These are phyloP conservation scores for Chinchilla lanigera DNA, from an alignment of 2,113 vertebrate genomes.

Conservation along the genomic window DNA sequence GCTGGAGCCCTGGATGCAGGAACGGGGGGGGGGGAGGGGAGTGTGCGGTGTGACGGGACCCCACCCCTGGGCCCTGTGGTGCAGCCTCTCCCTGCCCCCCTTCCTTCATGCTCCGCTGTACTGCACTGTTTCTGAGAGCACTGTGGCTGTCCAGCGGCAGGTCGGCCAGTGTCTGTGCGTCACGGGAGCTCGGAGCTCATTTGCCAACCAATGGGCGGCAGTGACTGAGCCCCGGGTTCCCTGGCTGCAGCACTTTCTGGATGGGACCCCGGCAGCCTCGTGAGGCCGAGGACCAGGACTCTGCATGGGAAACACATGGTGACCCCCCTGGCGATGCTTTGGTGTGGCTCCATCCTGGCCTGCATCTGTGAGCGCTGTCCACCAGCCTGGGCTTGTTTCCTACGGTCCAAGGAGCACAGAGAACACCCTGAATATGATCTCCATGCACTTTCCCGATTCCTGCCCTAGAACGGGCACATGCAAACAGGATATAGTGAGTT, in stretches of 20 bases:
- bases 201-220: not conserved
- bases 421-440: too few relatives aligned
- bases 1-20: fast-evolving
- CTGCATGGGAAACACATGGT: not conserved
- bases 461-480: not conserved
- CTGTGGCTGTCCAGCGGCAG: too few relatives aligned
- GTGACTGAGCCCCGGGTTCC: not conserved
- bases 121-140: too few relatives aligned
- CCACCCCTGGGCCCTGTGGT: not conserved
- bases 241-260: not conserved
- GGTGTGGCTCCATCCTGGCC: not conserved
- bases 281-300: fast-evolving
- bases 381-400: not conserved
- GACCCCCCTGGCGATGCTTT: not conserved
- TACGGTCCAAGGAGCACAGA: fast-evolving
- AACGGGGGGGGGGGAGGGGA: fast-evolving
- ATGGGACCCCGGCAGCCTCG: fast-evolving
- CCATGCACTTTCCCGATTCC: fast-evolving
- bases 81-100: too few relatives aligned
- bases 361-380: fast-evolving
- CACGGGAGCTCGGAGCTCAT: fast-evolving
- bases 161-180: not conserved
- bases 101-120: too few relatives aligned
- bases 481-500: fast-evolving
- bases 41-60: fast-evolving